phyloP scores from a whole-genome alignment of 2,113 vertebrate genomes.

The Anas platyrhynchos region DNA sequence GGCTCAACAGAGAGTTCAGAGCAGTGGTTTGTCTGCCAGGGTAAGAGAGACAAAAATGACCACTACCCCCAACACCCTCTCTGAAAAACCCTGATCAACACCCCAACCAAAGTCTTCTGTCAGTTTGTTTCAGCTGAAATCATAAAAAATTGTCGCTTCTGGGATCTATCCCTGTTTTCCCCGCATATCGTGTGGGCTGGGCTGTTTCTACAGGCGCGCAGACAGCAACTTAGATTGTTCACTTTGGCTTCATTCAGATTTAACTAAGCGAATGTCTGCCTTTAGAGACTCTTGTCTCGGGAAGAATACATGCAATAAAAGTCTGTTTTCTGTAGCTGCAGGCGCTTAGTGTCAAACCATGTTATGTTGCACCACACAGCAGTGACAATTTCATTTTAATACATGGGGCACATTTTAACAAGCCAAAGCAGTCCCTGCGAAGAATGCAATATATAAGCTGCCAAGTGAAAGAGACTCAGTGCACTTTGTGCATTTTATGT shows the following conservation, averaged over 20 bases:
- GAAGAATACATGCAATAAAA: slow-evolving; percentile 80
- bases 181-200: background rate
- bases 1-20: background rate
- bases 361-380: slow-evolving; percentile 73
- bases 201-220: slow-evolving; percentile 49
- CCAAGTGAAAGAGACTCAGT: slow-evolving; percentile 44
- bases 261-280: slow-evolving; percentile 76
- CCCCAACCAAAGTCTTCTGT: background rate
- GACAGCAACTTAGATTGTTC: slow-evolving; percentile 56
- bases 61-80: fast-evolving
- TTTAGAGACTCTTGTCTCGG: slow-evolving; percentile 74
- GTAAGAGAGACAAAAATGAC: background rate
- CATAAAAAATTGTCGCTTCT: background rate
- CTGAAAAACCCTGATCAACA: background rate
- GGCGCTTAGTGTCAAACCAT: slow-evolving; percentile 73
- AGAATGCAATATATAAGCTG: slow-evolving; percentile 53
- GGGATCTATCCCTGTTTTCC: background rate
- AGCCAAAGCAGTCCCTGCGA: slow-evolving; percentile 69
- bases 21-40: background rate
- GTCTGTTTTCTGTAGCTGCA: slow-evolving; percentile 79
- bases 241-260: slow-evolving; percentile 75
- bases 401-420: slow-evolving; percentile 73
- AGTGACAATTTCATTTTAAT: slow-evolving; percentile 81
- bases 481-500: slow-evolving; percentile 57
- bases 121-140: slow-evolving; percentile 12